Evolutionary conservation across 92 coral and sea anemone species (phyloP).

Genomic region (Umimayanthus kanabou): DNA sequence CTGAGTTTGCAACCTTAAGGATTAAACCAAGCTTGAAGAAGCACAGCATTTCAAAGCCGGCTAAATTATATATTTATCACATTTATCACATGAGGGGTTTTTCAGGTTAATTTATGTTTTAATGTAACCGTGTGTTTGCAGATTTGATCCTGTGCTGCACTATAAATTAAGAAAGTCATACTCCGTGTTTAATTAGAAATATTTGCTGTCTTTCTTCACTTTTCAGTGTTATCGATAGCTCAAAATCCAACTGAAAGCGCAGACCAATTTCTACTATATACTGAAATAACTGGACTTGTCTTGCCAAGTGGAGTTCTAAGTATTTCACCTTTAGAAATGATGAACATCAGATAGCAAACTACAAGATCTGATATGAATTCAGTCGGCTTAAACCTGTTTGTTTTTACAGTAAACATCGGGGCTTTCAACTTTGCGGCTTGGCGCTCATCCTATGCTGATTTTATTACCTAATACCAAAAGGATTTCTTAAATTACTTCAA

Average conservation of each 20-base stretch:
- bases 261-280: too few relatives aligned
- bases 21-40: neutral
- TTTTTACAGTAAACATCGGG: neutral
- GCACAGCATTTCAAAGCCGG: neutral
- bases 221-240: too few relatives aligned
- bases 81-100: neutral
- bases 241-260: too few relatives aligned
- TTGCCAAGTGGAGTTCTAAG: neutral
- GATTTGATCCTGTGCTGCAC: too few relatives aligned
- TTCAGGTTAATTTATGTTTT: neutral
- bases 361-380: too few relatives aligned
- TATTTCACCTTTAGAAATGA: too few relatives aligned
- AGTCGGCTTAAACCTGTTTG: neutral
- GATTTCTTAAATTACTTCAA: neutral
- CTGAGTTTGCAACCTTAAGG: neutral
- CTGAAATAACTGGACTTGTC: too few relatives aligned
- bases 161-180: too few relatives aligned
- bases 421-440: neutral
- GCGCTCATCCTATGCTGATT: neutral
- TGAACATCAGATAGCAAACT: too few relatives aligned
- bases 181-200: too few relatives aligned
- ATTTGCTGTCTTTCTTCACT: too few relatives aligned
- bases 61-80: neutral
- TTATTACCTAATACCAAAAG: neutral
- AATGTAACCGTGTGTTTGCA: too few relatives aligned